phyloP scores from a whole-genome alignment of 2,888 invertebrate genomes.

The Sipha maydis region DNA sequence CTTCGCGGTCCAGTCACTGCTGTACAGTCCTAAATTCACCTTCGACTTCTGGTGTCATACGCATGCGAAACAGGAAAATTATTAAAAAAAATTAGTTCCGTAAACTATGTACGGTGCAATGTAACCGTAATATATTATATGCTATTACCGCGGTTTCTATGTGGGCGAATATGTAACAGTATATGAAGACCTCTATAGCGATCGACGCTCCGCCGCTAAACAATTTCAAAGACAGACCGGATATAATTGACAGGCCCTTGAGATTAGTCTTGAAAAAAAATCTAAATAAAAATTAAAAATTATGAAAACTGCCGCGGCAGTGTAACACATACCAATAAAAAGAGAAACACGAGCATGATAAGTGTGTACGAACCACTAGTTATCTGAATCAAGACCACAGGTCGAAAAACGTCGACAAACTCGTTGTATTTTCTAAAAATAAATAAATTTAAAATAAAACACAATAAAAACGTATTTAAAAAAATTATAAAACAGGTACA shows the following conservation, averaged over 20 bases:
- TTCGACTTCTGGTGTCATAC: not conserved
- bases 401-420: not conserved
- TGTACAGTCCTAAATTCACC: conserved; percentile 34
- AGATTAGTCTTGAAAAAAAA: not conserved
- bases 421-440: not conserved
- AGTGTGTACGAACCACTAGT: not conserved
- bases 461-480: not conserved
- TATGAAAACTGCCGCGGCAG: not conserved
- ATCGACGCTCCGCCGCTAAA: not conserved
- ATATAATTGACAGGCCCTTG: not conserved
- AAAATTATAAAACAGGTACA: not conserved
- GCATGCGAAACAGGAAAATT: too few species aligned
- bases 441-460: not conserved
- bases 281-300: not conserved
- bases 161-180: conserved; percentile 2
- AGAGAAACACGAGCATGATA: not conserved
- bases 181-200: not conserved
- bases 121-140: not conserved
- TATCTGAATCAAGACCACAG: conserved; percentile 8
- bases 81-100: too few species aligned
- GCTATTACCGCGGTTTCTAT: not conserved
- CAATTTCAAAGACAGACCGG: not conserved
- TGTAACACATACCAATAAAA: not conserved
- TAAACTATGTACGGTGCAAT: not conserved
- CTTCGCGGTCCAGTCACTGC: conserved; percentile 44